These are phyloP conservation scores for Holothuria leucospilota DNA, from an alignment of 53 echinoderm and acorn worm species.

Conservation along the genomic window DNA sequence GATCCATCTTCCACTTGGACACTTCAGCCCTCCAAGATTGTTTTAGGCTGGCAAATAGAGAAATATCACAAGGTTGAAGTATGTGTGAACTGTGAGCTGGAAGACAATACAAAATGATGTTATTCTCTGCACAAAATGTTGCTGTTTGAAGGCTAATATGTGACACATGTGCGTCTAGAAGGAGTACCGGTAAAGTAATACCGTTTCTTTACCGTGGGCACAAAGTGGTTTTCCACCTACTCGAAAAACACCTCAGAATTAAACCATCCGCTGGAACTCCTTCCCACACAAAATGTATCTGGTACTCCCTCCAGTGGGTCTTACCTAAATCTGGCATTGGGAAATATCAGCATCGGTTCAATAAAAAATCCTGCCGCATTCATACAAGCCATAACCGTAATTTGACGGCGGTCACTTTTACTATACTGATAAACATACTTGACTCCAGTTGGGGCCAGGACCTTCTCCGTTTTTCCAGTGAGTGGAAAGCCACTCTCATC, in stretches of 20 bases:
- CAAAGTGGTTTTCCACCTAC: conserved; percentile 5
- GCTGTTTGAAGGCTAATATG: conserved; percentile 38
- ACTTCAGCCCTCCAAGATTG: conserved; percentile 27
- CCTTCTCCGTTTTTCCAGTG: neutral
- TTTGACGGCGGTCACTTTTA: conserved; percentile 6
- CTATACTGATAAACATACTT: conserved; percentile 18
- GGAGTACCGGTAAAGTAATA: conserved; percentile 21
- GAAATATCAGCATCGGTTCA: conserved; percentile 41
- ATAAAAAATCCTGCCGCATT: conserved; percentile 20
- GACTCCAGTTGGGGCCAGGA: conserved; percentile 25
- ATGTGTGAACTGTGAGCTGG: conserved; percentile 50
- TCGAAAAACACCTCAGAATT: conserved; percentile 24
- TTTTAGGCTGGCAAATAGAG: conserved; percentile 45
- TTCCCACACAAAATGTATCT: neutral
- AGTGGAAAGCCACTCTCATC: conserved; percentile 43
- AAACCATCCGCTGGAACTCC: conserved; percentile 34
- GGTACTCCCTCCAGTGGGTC: conserved; percentile 15
- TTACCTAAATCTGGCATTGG: neutral
- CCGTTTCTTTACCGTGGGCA: conserved; percentile 25
- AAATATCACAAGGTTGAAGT: conserved; percentile 57
- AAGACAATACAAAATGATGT: conserved; percentile 37
- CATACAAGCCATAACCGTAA: conserved; percentile 27
- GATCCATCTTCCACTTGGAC: neutral
- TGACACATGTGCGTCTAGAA: conserved; percentile 47
- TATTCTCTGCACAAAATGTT: conserved; percentile 37